These are phyloP conservation scores for Aplocera efformata DNA, from an alignment of 2,888 invertebrate genomes.

Conservation along the genomic window DNA sequence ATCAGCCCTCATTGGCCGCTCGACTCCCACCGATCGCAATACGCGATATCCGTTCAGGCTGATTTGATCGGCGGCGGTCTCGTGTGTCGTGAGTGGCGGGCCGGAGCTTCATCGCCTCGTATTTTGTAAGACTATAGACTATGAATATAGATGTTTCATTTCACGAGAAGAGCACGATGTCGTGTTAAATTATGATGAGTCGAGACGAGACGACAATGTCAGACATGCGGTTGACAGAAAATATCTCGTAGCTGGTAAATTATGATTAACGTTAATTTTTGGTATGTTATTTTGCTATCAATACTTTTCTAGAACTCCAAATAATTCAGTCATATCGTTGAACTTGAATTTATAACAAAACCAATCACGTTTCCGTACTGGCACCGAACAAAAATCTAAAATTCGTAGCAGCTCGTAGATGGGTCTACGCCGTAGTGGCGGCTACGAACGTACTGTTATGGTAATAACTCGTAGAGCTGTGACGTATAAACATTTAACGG, in stretches of 20 bases:
- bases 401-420: conserved; percentile 17
- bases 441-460: conserved; percentile 23
- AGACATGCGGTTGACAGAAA: conserved; percentile 20
- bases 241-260: conserved; percentile 29
- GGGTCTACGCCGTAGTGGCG: conserved; percentile 21
- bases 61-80: conserved; percentile 11
- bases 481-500: conserved; percentile 37
- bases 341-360: conserved; percentile 11
- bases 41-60: conserved; percentile 21
- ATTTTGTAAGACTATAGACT: conserved; percentile 39
- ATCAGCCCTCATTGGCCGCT: conserved; percentile 55
- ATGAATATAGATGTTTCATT: conserved; percentile 58
- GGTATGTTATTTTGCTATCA: no score
- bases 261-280: conserved; percentile 1
- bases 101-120: conserved; percentile 33
- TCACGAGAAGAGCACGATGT: conserved; percentile 37
- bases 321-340: no score
- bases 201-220: conserved; percentile 37
- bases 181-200: conserved; percentile 45
- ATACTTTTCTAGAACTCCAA: no score
- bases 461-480: conserved; percentile 35
- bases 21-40: no score
- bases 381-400: conserved; percentile 14
- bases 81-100: conserved; percentile 30
- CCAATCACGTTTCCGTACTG: no score